phyloP scores from a whole-genome alignment of 2,888 invertebrate genomes.

The Prosopocoilus inquinatus region DNA sequence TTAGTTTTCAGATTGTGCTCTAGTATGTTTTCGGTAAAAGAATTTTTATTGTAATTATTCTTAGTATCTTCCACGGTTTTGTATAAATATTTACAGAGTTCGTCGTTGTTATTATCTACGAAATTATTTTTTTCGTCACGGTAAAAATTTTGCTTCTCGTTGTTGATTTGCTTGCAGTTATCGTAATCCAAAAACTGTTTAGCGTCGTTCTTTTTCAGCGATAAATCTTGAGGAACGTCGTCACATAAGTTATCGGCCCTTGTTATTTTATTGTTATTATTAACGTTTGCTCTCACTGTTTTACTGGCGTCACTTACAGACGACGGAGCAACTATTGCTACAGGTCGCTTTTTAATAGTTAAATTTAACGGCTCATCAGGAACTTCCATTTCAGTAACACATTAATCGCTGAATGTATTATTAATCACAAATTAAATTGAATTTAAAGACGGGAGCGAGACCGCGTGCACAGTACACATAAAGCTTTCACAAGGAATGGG shows the following conservation, averaged over 20 bases:
- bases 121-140: constrained; percentile 14
- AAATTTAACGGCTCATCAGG: constrained; percentile 52
- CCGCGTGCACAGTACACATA: constrained; percentile 33
- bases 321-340: constrained; percentile 57
- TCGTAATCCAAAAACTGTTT: constrained; percentile 21
- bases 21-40: constrained; percentile 38
- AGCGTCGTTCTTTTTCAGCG: constrained; percentile 36
- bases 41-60: constrained; percentile 48
- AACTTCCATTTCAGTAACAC: constrained; percentile 4
- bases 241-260: constrained; percentile 40
- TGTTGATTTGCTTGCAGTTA: constrained; percentile 29
- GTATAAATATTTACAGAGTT: constrained; percentile 38
- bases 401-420: background rate
- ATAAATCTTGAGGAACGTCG: constrained; percentile 49
- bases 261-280: constrained; percentile 23
- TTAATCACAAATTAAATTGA: constrained; percentile 9
- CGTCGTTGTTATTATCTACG: constrained; percentile 38
- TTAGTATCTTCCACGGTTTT: constrained; percentile 44
- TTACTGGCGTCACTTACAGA: constrained; percentile 34
- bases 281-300: constrained; percentile 27
- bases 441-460: constrained; percentile 9
- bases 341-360: constrained; percentile 54
- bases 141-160: constrained; percentile 21
- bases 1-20: constrained; percentile 37
- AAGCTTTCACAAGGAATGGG: constrained; percentile 31